These are phyloP conservation scores for Garra rufa DNA, from an alignment of 2,113 vertebrate species.

Conservation along the genomic window DNA sequence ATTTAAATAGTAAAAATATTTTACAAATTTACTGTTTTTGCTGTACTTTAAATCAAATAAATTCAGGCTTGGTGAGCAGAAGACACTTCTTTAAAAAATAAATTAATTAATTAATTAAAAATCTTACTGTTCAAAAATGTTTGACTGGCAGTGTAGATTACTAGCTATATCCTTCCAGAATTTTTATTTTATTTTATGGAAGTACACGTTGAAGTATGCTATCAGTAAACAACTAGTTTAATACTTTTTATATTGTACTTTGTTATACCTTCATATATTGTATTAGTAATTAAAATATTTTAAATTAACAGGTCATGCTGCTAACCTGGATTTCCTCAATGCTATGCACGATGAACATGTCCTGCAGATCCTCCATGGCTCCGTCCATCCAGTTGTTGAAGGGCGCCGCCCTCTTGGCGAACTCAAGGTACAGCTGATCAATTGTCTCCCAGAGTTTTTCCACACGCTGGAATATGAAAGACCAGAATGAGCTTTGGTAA, in stretches of 20 bases:
- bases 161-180: neutral
- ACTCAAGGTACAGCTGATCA: constrained; percentile 87
- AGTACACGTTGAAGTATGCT: neutral
- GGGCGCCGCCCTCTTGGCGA: constrained; percentile 86
- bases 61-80: too few species aligned
- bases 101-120: too few species aligned
- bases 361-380: constrained; percentile 86
- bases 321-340: constrained; percentile 87
- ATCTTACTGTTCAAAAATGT: too few species aligned
- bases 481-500: neutral
- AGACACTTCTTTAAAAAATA: too few species aligned
- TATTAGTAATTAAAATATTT: too few species aligned
- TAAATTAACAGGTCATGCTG: neutral
- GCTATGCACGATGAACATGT: constrained; percentile 90
- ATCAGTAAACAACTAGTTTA: too few species aligned
- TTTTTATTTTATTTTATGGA: neutral
- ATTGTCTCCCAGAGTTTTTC: constrained; percentile 89
- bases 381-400: constrained; percentile 92
- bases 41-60: too few species aligned
- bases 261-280: too few species aligned
- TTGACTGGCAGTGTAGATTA: too few species aligned
- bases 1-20: too few species aligned
- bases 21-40: too few species aligned
- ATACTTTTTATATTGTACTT: too few species aligned
- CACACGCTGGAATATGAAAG: constrained; percentile 71